These are phyloP conservation scores for Therioaphis trifolii DNA, from an alignment of 2,888 invertebrate genomes.

Conservation along the genomic window DNA sequence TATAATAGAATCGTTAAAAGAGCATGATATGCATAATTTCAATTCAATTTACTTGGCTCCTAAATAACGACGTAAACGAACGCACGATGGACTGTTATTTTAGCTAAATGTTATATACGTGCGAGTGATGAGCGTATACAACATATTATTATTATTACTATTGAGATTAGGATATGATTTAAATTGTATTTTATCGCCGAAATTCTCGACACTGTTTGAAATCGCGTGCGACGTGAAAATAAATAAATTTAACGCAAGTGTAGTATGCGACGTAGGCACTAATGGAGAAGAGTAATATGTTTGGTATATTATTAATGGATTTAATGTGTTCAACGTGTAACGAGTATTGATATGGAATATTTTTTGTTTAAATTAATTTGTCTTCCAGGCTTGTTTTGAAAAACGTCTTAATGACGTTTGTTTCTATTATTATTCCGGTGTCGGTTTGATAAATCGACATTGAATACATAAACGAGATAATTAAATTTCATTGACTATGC, in stretches of 20 bases:
- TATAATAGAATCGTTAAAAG: no score
- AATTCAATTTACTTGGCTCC: no score
- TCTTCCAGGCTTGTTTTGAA: background rate
- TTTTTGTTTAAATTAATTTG: conserved; percentile 25
- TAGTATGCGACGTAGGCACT: no score
- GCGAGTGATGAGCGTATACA: no score
- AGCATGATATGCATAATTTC: no score
- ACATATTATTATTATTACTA: no score
- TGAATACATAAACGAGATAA: background rate
- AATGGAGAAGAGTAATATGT: background rate
- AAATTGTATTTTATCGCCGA: no score
- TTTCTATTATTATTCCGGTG: conserved; percentile 6
- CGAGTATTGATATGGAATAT: background rate
- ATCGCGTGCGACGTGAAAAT: background rate
- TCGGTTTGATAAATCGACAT: conserved; percentile 7
- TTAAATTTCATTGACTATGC: conserved; percentile 21
- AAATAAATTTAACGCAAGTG: background rate
- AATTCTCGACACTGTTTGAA: background rate
- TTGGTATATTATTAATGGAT: background rate
- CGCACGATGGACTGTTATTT: no score
- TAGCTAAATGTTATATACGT: no score
- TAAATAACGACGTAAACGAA: no score
- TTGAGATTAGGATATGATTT: no score
- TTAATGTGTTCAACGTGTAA: background rate
- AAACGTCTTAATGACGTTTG: background rate